These are phyloP conservation scores for Machimus atricapillus DNA, from an alignment of 2,888 invertebrate genomes.

Conservation along the genomic window DNA sequence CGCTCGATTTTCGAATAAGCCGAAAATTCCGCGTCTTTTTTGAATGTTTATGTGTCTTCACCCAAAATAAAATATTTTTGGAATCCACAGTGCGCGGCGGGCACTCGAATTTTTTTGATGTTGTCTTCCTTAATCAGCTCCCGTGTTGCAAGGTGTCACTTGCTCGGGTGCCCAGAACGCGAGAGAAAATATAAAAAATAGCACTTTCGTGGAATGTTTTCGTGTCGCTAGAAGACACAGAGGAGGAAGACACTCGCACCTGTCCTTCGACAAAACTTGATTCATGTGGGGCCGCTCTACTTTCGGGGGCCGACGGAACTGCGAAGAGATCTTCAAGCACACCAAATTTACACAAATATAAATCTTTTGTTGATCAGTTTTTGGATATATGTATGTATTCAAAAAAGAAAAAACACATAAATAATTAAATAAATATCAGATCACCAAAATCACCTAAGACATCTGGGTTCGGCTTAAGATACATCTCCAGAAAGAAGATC, in stretches of 20 bases:
- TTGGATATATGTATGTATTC: neutral
- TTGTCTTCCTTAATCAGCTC: neutral
- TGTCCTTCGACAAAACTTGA: neutral
- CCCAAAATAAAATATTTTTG: constrained; percentile 28
- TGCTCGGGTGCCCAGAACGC: neutral
- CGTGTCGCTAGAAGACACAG: neutral
- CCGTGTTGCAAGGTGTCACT: neutral
- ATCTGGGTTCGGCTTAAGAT: neutral
- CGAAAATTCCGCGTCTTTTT: constrained; percentile 10
- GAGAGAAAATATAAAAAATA: neutral
- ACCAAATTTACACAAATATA: neutral
- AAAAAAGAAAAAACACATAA: neutral
- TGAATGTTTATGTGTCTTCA: neutral
- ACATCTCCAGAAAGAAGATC: neutral
- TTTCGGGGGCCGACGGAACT: neutral
- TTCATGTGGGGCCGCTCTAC: neutral
- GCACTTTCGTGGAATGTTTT: neutral
- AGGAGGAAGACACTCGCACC: neutral
- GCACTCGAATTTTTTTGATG: neutral
- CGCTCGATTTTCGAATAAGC: neutral
- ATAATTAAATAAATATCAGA: neutral
- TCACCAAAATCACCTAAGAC: neutral
- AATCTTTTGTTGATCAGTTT: neutral
- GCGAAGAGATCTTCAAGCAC: neutral
- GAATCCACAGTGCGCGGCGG: neutral